Evolutionary conservation across 2,888 invertebrate species (phyloP), one percentile per base, ranked within the genome.

Genomic region (Deladenus siricidicola): DNA sequence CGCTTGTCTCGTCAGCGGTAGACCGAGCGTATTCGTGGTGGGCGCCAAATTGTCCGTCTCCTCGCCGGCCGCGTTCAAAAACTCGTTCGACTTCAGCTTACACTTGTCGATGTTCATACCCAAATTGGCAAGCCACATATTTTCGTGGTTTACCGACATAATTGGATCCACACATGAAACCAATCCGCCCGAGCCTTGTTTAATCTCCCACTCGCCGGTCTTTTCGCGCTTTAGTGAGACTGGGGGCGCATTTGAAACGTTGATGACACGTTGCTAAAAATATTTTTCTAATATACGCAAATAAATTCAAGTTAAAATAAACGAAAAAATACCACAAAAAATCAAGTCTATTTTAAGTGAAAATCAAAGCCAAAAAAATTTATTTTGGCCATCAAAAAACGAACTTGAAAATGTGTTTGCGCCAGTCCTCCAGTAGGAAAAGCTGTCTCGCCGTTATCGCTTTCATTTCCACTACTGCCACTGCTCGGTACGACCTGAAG

Each of bases 121-220:
- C 23, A 78, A 60, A 63, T 79, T 79, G 50, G 79, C 79, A 51
- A 78, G 64, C 78, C 78, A 78, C 62, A 78, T 64, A 57, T 78
- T 78, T 48, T 78, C 76, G 26, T 70, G 71, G 60, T 67, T 67
- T 17, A 61, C 58, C 19, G 73, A 74, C 78, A 78, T 78, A 17
- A 79, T 76, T 23, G 78, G 78, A 61, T 78, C 78, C 10, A 79
- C 79, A 58, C 79, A 79, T 6, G 76, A 71, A 14, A 78, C 78
- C 14, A 78, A 65, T 3, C 78, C 78, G 17, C 78, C 78, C 4
- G 75, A 75, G 14, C 75, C 73, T 58, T 74, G 74, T 24, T 72
- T 73, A 23, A 74, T 76, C 48, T 71, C 67, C 78, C 78, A 78
- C 58, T 76, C 73, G 34, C 78, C 78, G 1, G 72, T 65, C 50